Evolutionary conservation across 2,797 vertebrate species (phyloP).

Genomic region (Microchirus variegatus): DNA sequence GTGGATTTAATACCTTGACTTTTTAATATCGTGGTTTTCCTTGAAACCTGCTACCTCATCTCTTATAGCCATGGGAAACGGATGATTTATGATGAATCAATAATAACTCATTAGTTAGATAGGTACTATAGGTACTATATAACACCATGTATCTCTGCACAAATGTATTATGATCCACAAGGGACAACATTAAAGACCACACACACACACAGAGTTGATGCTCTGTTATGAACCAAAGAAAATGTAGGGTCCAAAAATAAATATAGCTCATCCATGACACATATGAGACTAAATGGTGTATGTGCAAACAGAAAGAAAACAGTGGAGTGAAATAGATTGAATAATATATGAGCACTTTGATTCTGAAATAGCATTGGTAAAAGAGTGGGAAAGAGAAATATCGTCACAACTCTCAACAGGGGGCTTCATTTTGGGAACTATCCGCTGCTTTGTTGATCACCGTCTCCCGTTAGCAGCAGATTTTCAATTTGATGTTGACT

Average conservation of each 20-base stretch:
- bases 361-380: conserved; percentile 76
- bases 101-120: background rate
- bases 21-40: no score
- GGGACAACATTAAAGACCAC: conserved; percentile 25
- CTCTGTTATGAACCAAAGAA: conserved; percentile 21
- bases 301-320: conserved; percentile 74
- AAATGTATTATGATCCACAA: conserved; percentile 2
- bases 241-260: conserved; percentile 62
- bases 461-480: conserved; percentile 53
- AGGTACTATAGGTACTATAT: no score
- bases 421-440: conserved; percentile 60
- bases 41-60: background rate
- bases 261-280: conserved; percentile 74
- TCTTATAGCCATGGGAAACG: background rate
- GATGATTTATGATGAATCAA: no score
- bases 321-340: conserved; percentile 76
- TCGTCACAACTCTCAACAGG: conserved; percentile 49
- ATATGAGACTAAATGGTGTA: conserved; percentile 63
- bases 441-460: conserved; percentile 58
- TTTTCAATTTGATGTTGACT: conserved; percentile 42
- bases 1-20: no score
- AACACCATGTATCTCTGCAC: background rate
- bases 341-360: conserved; percentile 84
- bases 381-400: conserved; percentile 39
- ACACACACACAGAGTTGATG: conserved; percentile 4